Conservation (phyloP, 2,113 vertebrate species). For the Anoplopoma fimbria region DNA sequence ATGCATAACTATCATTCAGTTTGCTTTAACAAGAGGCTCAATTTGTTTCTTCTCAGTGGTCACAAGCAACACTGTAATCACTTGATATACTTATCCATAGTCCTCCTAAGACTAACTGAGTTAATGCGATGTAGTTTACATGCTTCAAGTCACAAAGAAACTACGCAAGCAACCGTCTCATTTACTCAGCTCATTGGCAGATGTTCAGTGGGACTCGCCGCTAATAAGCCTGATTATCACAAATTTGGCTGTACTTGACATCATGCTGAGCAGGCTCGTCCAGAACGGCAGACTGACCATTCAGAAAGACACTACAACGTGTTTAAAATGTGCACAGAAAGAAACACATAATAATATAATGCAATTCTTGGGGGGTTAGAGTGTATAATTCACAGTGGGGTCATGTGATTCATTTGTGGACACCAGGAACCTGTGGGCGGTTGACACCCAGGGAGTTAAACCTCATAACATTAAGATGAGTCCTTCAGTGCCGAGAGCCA, state of each 20-base stretch:
- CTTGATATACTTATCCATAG: neutral
- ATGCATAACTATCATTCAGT: neutral
- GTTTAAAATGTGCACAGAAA: neutral
- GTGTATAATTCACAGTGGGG: too few relatives aligned
- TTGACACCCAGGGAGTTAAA: neutral
- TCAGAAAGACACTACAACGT: neutral
- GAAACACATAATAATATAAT: neutral
- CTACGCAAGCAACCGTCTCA: neutral
- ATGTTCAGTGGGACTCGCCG: neutral
- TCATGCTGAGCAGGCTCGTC: neutral
- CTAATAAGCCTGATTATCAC: conserved; percentile 36
- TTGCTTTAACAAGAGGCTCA: neutral
- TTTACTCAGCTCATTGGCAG: conserved; percentile 15
- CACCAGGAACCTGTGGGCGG: conserved; percentile 2
- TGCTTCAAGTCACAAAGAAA: neutral
- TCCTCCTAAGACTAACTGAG: neutral
- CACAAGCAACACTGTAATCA: neutral
- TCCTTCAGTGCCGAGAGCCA: conserved; percentile 9
- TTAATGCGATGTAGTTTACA: neutral
- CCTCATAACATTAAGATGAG: conserved; percentile 3
- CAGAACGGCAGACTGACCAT: neutral
- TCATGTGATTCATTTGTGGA: neutral
- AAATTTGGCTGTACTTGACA: conserved; percentile 9
- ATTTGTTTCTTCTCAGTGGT: neutral
- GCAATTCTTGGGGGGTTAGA: neutral